These are phyloP conservation scores for Heptranchias perlo DNA, from an alignment of 2,113 vertebrate species.

Conservation along the genomic window DNA sequence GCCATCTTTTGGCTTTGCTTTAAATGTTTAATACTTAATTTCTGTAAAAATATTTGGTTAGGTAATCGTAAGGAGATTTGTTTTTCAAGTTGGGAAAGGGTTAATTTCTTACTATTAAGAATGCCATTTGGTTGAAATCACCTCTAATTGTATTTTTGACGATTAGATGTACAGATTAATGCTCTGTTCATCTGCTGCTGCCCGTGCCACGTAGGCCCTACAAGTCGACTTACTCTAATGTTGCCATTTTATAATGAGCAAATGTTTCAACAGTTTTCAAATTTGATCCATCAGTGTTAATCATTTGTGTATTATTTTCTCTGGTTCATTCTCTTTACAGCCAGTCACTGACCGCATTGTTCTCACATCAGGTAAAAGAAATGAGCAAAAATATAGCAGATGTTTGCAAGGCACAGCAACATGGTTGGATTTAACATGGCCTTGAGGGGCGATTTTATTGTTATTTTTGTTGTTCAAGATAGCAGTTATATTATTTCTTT, in stretches of 20 bases:
- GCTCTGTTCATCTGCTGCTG: neutral
- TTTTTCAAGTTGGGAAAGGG: neutral
- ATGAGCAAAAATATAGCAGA: neutral
- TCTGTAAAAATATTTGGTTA: neutral
- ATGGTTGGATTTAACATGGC: neutral
- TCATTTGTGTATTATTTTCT: neutral
- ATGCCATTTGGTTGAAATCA: neutral
- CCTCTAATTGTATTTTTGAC: neutral
- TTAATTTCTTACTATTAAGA: neutral
- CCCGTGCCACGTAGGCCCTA: neutral
- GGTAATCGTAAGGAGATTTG: no score
- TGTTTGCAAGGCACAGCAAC: neutral
- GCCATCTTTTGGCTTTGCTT: neutral
- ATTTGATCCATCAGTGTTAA: neutral
- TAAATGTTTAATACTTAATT: neutral
- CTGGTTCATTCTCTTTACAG: neutral
- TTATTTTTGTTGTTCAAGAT: neutral
- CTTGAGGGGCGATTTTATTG: neutral
- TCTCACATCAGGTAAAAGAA: neutral
- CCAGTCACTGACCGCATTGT: neutral
- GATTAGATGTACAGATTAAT: constrained; percentile 4
- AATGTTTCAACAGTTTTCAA: neutral
- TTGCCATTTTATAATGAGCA: neutral
- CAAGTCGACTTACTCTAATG: neutral
- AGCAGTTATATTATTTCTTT: neutral